Evolutionary conservation across 2,797 vertebrate genomes (phyloP).

Genomic region (Nasua narica): DNA sequence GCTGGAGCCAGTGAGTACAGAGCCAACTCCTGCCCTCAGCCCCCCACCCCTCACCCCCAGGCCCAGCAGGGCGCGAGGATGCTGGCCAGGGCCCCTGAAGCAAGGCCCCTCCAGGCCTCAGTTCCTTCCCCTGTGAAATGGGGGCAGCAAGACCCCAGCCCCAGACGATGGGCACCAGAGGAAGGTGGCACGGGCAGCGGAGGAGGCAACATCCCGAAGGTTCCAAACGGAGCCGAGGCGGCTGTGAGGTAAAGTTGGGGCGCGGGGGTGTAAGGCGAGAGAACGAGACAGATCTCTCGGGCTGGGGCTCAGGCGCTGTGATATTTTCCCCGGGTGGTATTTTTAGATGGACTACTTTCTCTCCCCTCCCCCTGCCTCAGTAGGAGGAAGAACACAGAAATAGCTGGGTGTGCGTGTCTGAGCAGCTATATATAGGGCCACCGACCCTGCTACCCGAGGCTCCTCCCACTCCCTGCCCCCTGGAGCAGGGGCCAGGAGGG

Average conservation of each 20-base stretch:
- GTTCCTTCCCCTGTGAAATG: neutral
- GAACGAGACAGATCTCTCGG: conserved; percentile 43
- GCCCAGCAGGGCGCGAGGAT: neutral
- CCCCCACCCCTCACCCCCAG: neutral
- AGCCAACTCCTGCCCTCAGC: neutral
- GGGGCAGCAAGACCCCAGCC: neutral
- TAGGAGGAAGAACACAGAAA: conserved; percentile 74
- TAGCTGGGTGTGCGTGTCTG: conserved; percentile 62
- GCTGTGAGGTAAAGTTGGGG: conserved; percentile 62
- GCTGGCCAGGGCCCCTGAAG: neutral
- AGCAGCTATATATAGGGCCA: conserved; percentile 67
- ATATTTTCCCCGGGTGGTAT: conserved; percentile 60
- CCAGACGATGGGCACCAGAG: neutral
- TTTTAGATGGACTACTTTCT: conserved; percentile 80
- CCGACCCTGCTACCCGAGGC: neutral
- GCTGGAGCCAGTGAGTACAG: neutral
- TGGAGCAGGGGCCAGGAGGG: neutral
- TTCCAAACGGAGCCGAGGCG: neutral
- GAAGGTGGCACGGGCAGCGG: neutral
- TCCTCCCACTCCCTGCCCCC: conserved; percentile 35
- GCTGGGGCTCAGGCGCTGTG: conserved; percentile 31
- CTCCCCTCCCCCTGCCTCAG: conserved; percentile 72
- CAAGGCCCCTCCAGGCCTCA: neutral
- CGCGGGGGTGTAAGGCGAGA: conserved; percentile 52
- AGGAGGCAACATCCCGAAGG: neutral